Base-by-base conservation (phyloP, 2,888 invertebrate species). In the Cremastinae sp. region DNA sequence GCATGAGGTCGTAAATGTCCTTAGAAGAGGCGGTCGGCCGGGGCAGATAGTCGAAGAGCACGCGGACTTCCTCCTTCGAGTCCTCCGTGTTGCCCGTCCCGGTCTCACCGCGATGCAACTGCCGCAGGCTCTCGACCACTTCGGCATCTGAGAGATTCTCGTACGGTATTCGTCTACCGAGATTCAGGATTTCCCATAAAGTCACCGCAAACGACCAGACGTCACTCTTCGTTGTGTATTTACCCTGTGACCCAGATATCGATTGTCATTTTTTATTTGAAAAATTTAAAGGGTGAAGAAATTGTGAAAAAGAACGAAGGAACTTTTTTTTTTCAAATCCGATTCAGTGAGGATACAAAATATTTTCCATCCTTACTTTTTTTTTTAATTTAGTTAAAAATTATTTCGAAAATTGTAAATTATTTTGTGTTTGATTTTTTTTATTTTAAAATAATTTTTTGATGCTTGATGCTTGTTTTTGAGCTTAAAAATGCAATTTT, bases 181-280 rank as follows among this genome's bases (percentile, higher is more conserved):
- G 91, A 8, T 94, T 94, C 84, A 96, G 92, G 73, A 97, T 94
- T 90, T 97, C 97, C 94, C 96, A 96, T 56, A 97, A 90, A 0
- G 96, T 96, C 16, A 97, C 95, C 0, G 94, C 97, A 89, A 96
- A 97, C 10, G 96, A 93, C 97, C 97, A 97, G 0, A 96, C 96
- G 89, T 97, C 97, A 85, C 95, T 96, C 90, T 96, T 96, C 74
- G 96, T 96, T 65, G 97, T 96, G 90, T 97, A 97, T 84, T 95
- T 94, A 16, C 95, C 96, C 94, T 94, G 90, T 14, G 88, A 88
- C 74, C 37, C 51, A 12, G 39, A n/a, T 4, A 10, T 22, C 74
- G 55, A 75, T 65, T 35, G 35, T 16, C 14, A 45, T 71, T 47
- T 56, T 9, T 47, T 71, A 35, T 56, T 9, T 47, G 61, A 35